Conservation (phyloP, 2,113 vertebrate genomes). For the Ammodytes marinus region DNA sequence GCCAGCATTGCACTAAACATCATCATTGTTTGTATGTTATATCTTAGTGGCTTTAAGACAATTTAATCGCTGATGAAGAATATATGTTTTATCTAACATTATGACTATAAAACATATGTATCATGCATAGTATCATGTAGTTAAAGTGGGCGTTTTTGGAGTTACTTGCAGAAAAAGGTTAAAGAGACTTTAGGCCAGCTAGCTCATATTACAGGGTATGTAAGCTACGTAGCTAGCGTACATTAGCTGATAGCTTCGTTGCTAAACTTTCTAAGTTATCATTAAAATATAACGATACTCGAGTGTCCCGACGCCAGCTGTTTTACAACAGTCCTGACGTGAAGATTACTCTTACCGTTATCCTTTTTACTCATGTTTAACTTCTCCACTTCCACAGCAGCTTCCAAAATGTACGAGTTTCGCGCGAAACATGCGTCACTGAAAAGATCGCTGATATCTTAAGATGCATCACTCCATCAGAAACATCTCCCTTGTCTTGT, state of each 20-base stretch:
- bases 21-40: neutral
- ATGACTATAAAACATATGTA: neutral
- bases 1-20: no score
- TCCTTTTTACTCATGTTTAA: constrained; percentile 84
- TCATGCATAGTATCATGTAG: no score
- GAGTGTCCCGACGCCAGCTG: fast-evolving
- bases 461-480: neutral
- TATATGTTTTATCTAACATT: neutral
- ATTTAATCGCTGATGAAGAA: neutral
- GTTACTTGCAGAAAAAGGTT: fast-evolving
- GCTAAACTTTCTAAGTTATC: neutral
- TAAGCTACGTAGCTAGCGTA: neutral
- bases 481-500: neutral
- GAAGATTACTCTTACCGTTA: constrained; percentile 55
- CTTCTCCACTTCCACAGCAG: neutral
- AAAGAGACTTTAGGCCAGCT: fast-evolving
- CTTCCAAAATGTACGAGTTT: constrained; percentile 43
- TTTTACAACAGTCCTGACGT: fast-evolving
- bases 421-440: constrained; percentile 67
- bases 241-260: neutral
- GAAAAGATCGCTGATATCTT: neutral
- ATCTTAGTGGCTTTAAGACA: neutral
- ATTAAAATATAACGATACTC: neutral
- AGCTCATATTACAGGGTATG: neutral
- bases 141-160: neutral